Evolutionary conservation across 2,888 invertebrate species (phyloP).

Genomic region (Slavum lentiscoides): DNA sequence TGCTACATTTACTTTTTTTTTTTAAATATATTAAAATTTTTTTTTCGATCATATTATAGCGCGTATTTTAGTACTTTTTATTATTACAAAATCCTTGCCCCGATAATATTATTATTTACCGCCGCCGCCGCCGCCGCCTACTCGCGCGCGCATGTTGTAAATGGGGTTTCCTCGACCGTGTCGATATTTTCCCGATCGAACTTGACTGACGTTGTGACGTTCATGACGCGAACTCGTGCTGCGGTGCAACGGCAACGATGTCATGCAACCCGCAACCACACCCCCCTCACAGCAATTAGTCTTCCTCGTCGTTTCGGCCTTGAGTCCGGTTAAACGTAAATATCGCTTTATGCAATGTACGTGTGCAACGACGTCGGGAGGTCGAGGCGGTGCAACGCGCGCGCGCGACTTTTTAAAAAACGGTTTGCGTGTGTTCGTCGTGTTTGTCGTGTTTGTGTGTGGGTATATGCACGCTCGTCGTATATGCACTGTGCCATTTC

Average conservation of each 20-base stretch:
- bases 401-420: not conserved
- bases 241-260: not conserved
- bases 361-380: not conserved
- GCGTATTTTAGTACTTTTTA: too few relatives aligned
- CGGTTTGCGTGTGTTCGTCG: not conserved
- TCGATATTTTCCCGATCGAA: too few relatives aligned
- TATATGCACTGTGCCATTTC: slow-evolving; percentile 39
- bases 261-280: slow-evolving; percentile 7
- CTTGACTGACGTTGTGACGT: too few relatives aligned
- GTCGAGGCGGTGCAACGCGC: not conserved
- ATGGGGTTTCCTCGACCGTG: too few relatives aligned
- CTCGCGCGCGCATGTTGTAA: too few relatives aligned
- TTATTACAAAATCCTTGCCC: too few relatives aligned
- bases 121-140: too few relatives aligned
- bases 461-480: not conserved
- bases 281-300: not conserved
- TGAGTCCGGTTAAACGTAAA: slow-evolving; percentile 28
- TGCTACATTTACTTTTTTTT: too few relatives aligned
- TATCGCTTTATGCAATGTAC: slow-evolving; percentile 14
- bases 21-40: too few relatives aligned
- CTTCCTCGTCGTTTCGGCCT: slow-evolving; percentile 28
- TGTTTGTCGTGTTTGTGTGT: too few relatives aligned
- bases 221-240: slow-evolving; percentile 16
- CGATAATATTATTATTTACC: too few relatives aligned
- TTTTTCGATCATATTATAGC: too few relatives aligned